Evolutionary conservation across 2,113 vertebrate species (phyloP).

Genomic region (Eulemur rufifrons): DNA sequence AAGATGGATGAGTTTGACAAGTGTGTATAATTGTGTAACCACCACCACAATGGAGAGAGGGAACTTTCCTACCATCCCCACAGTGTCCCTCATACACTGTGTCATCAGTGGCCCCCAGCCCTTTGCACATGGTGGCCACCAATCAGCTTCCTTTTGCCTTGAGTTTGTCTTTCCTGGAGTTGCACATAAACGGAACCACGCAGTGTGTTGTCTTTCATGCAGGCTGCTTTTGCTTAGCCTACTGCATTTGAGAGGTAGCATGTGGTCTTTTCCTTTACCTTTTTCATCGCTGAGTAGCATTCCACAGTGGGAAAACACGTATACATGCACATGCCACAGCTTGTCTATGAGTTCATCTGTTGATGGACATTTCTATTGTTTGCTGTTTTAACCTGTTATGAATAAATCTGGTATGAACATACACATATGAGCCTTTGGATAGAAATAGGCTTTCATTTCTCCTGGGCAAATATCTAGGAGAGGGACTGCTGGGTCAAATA

Average conservation of each 20-base stretch:
- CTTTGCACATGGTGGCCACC: not conserved
- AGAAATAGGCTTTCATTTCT: not conserved
- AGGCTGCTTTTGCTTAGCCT: not conserved
- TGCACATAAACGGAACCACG: not conserved
- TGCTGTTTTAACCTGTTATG: not conserved
- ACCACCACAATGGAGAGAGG: not conserved
- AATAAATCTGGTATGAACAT: not conserved
- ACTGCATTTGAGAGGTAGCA: not conserved
- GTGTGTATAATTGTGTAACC: not conserved
- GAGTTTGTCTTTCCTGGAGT: not conserved
- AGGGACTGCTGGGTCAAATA: not conserved
- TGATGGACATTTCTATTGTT: not conserved
- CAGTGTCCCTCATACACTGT: not conserved
- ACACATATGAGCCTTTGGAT: not conserved
- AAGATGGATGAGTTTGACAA: not conserved
- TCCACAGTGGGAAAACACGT: not conserved
- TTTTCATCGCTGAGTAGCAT: not conserved
- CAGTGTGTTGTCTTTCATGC: no score
- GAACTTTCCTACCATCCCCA: no score
- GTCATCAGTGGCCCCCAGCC: accelerated
- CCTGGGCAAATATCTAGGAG: not conserved
- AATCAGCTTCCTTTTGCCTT: not conserved
- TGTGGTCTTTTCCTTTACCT: not conserved
- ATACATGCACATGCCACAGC: no score
- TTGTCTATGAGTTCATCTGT: not conserved